Conservation (phyloP, 2,797 vertebrate species). For the Oophaga sylvatica region DNA sequence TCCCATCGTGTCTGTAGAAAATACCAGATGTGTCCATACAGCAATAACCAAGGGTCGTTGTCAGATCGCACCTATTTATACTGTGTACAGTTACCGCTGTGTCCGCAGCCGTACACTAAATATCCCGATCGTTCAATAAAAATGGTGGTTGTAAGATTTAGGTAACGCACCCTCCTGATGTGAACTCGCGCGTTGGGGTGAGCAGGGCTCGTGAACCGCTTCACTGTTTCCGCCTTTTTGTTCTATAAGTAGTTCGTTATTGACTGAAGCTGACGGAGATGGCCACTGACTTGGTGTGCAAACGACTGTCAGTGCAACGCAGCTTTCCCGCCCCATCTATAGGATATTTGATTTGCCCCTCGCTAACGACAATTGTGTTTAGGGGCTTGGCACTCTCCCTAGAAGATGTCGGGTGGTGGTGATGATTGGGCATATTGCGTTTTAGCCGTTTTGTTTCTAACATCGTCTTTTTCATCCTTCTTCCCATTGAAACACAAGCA, state of each 20-base stretch:
- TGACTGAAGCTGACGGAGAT: not conserved
- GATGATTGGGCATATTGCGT: too few species aligned
- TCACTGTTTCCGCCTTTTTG: slow-evolving; percentile 17
- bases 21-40: not conserved
- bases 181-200: not conserved
- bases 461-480: too few species aligned
- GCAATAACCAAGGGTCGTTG: not conserved
- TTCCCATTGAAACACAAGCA: too few species aligned
- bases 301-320: not conserved
- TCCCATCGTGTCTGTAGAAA: not conserved
- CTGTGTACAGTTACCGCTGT: slow-evolving; percentile 15
- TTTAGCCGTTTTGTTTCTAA: too few species aligned
- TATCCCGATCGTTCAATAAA: not conserved
- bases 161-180: not conserved
- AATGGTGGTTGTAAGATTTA: not conserved
- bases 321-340: not conserved
- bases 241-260: not conserved
- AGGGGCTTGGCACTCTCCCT: too few species aligned
- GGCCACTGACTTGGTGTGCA: not conserved
- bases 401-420: too few species aligned
- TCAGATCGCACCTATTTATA: not conserved
- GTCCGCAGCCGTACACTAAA: not conserved
- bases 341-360: too few species aligned
- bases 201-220: not conserved
- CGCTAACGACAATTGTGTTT: too few species aligned